Conservation (phyloP, 2,888 invertebrate species). For the Chromoteleia sp. region DNA sequence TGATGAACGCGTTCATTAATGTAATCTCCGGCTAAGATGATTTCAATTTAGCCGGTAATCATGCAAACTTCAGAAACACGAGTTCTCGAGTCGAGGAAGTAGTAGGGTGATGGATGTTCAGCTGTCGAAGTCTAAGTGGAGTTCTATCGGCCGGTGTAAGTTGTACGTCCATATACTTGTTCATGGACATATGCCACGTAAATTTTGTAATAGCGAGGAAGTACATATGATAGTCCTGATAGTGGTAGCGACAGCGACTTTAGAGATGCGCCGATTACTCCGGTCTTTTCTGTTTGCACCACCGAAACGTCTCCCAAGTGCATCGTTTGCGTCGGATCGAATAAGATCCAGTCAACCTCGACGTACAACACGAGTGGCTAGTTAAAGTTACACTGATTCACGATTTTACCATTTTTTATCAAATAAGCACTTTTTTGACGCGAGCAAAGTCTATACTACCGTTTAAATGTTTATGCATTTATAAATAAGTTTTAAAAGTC, state of each 20-base stretch:
- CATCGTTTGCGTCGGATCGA: slow-evolving; percentile 53
- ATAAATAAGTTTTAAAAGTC: too few relatives aligned
- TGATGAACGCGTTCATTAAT: slow-evolving; percentile 51
- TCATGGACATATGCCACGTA: slow-evolving; percentile 19
- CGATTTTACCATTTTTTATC: slow-evolving; percentile 4
- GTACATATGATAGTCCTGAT: slow-evolving; percentile 30
- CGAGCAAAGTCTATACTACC: neutral
- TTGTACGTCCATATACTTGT: slow-evolving; percentile 32
- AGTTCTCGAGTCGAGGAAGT: slow-evolving; percentile 30
- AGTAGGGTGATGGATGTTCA: slow-evolving; percentile 33
- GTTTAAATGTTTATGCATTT: too few relatives aligned
- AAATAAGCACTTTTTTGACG: neutral
- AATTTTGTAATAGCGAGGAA: slow-evolving; percentile 32
- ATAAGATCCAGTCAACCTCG: slow-evolving; percentile 50
- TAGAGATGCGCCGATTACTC: slow-evolving; percentile 50
- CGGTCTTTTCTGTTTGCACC: slow-evolving; percentile 40
- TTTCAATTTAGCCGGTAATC: slow-evolving; percentile 46
- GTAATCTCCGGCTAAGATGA: slow-evolving; percentile 36
- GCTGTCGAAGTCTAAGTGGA: slow-evolving; percentile 28
- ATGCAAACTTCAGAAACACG: slow-evolving; percentile 51
- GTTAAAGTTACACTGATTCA: slow-evolving; percentile 33
- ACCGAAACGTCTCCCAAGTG: slow-evolving; percentile 52
- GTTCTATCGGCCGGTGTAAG: slow-evolving; percentile 21
- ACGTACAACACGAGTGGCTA: slow-evolving; percentile 22
- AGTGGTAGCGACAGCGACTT: slow-evolving; percentile 45